Evolutionary conservation across 2,888 invertebrate genomes (phyloP).

Genomic region (Pterostichus niger): DNA sequence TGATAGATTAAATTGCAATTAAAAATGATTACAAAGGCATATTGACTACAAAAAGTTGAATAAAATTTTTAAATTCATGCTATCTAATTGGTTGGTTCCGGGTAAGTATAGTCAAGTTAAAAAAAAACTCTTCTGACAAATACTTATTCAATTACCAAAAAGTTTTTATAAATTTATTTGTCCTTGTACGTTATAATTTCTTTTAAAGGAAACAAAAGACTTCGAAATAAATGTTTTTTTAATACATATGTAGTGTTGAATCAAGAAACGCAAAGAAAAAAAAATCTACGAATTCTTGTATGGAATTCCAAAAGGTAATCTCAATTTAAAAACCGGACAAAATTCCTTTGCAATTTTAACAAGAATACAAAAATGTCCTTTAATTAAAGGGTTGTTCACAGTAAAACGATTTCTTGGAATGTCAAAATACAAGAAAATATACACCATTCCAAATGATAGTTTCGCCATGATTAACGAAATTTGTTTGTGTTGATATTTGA

Average conservation of each 20-base stretch:
- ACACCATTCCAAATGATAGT: not conserved
- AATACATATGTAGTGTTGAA: not conserved
- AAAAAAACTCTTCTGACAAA: not conserved
- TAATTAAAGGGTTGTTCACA: constrained; percentile 24
- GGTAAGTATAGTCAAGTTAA: not conserved
- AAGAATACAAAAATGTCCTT: constrained; percentile 5
- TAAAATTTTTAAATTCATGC: constrained; percentile 12
- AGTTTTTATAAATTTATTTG: constrained; percentile 6
- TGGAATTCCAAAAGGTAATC: not conserved
- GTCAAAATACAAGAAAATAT: not conserved
- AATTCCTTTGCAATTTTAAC: constrained; percentile 18
- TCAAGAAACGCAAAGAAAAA: constrained; percentile 2
- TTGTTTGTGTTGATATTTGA: too few relatives aligned
- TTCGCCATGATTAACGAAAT: too few relatives aligned
- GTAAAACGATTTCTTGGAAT: not conserved
- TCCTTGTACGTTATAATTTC: constrained; percentile 9
- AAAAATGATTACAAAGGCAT: constrained; percentile 4
- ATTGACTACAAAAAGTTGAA: not conserved
- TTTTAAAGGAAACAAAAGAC: not conserved
- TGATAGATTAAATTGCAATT: not conserved
- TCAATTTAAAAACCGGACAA: not conserved
- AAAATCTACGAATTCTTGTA: not conserved
- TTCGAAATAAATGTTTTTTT: constrained; percentile 27
- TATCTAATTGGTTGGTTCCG: constrained; percentile 1
- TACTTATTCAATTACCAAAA: not conserved